Conservation (phyloP, 2,797 vertebrate species). For the Eupleurogrammus muticus region DNA sequence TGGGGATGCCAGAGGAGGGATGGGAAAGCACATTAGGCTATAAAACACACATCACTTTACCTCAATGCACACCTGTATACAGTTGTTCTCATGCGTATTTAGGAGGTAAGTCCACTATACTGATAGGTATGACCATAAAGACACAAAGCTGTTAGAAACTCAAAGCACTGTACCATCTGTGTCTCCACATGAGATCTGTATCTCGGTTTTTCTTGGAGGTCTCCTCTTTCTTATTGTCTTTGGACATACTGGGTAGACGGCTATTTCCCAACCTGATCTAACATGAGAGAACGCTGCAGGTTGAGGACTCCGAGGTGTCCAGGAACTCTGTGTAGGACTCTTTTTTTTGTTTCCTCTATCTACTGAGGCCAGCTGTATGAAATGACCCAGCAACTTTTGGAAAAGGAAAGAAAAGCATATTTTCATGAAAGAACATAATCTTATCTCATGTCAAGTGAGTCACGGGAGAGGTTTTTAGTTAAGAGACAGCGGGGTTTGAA, state of each 20-base stretch:
- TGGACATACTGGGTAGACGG: slow-evolving; percentile 58
- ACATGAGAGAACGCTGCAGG: slow-evolving; percentile 66
- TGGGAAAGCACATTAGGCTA: background rate
- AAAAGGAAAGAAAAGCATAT: slow-evolving; percentile 18
- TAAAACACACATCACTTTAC: slow-evolving; percentile 28
- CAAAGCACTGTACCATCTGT: slow-evolving; percentile 55
- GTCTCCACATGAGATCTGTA: slow-evolving; percentile 58
- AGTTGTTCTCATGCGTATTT: background rate
- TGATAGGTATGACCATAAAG: slow-evolving; percentile 14
- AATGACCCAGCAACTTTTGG: slow-evolving; percentile 28
- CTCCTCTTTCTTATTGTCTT: slow-evolving; percentile 66
- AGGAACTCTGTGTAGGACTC: slow-evolving; percentile 35
- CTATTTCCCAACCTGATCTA: slow-evolving; percentile 63
- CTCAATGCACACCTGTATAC: slow-evolving; percentile 2
- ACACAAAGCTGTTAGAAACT: slow-evolving; percentile 29
- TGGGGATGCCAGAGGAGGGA: slow-evolving; percentile 25
- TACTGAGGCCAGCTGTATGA: slow-evolving; percentile 25
- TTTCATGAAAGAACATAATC: slow-evolving; percentile 36
- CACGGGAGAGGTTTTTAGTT: slow-evolving; percentile 33
- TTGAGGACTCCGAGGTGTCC: slow-evolving; percentile 54
- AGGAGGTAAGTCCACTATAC: background rate
- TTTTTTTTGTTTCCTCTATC: slow-evolving; percentile 38
- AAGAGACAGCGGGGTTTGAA: slow-evolving; percentile 26
- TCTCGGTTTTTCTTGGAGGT: slow-evolving; percentile 65
- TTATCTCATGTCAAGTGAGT: slow-evolving; percentile 52